These are phyloP conservation scores for Callyntrura guangdongensis DNA, from an alignment of 2,888 invertebrate genomes.

Conservation along the genomic window DNA sequence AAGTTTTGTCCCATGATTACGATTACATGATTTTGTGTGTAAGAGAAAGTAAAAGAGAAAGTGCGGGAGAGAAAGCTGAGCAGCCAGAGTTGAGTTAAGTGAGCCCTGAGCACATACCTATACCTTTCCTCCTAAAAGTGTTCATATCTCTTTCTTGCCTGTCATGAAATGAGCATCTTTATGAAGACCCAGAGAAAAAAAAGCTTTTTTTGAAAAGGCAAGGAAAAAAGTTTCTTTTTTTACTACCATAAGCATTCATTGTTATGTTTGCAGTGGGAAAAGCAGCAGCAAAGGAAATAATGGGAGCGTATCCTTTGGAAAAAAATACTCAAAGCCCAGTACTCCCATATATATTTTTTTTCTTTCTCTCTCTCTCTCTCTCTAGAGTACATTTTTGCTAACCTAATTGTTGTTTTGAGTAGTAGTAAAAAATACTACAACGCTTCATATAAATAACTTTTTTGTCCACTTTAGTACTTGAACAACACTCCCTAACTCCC, in stretches of 20 bases:
- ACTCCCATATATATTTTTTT: slow-evolving; percentile 59
- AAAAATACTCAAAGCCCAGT: neutral
- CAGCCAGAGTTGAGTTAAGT: slow-evolving; percentile 5
- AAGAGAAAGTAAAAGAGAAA: neutral
- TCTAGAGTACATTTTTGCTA: slow-evolving; percentile 69
- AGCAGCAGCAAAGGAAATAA: neutral
- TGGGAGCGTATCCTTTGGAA: neutral
- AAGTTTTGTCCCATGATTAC: slow-evolving; percentile 65
- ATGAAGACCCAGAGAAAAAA: slow-evolving; percentile 38
- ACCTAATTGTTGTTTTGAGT: slow-evolving; percentile 71
- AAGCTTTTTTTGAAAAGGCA: neutral
- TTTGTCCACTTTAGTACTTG: neutral
- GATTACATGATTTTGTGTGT: slow-evolving; percentile 5
- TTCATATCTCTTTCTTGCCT: slow-evolving; percentile 20
- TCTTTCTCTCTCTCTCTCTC: no score
- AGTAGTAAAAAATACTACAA: slow-evolving; percentile 37
- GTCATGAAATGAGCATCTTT: slow-evolving; percentile 58
- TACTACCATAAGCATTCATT: neutral
- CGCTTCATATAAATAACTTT: slow-evolving; percentile 26
- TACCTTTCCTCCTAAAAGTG: neutral
- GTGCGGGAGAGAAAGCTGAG: neutral
- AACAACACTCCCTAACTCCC: neutral
- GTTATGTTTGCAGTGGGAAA: no score
- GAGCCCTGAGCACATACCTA: slow-evolving; percentile 20
- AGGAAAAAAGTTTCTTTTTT: slow-evolving; percentile 63